Base-by-base conservation (phyloP, 53 echinoderm and acorn worm genomes). In the Stichopus horrens region DNA sequence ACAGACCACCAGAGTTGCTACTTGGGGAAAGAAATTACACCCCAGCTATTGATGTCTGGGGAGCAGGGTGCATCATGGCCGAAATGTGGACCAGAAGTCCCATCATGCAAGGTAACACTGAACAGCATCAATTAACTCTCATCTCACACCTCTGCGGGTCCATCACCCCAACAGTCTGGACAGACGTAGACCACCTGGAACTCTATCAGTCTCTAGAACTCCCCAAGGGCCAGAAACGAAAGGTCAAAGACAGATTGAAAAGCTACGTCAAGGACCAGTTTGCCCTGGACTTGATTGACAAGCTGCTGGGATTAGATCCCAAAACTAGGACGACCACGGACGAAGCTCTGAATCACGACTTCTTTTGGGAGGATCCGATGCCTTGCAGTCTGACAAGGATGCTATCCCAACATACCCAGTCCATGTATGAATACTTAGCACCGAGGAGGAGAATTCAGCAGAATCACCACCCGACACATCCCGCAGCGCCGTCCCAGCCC, bases 71-170 rank as follows among this genome's bases (percentile, higher is more conserved):
- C 83, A 98, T 98, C 81, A 95, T 95, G 95, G 98, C 98, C 4
- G 98, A 98, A 79, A 98, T 98, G 98, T 98, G 98, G 98, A 98
- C 98, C 1, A 88, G 98, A 4, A 98, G 94, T 74, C 98, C 98
- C 52, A 98, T 98, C 88, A 98, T 97, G 98, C 98, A 98, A 74
- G 98, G 98, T 11, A 98, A 95, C 89, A 95, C 98, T 0, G 98
- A 98, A 86, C 98, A 98, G 63, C 98, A 98, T 63, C 97, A 98
- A 55, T 89, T 98, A 77, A 98, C 95, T 7, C 90, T 97, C 9
- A 98, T 98, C 74, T 92, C 93, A 23, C 92, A 98, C 76, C 89
- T 98, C 14, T 98, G 98, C 74, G 98, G 98, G 7, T 95, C 98
- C 5, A 93, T 98, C 71, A 90, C 92, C 19, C 52, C 98, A 19